phyloP scores from a whole-genome alignment of 2,113 vertebrate species.

The Anseranas semipalmata region DNA sequence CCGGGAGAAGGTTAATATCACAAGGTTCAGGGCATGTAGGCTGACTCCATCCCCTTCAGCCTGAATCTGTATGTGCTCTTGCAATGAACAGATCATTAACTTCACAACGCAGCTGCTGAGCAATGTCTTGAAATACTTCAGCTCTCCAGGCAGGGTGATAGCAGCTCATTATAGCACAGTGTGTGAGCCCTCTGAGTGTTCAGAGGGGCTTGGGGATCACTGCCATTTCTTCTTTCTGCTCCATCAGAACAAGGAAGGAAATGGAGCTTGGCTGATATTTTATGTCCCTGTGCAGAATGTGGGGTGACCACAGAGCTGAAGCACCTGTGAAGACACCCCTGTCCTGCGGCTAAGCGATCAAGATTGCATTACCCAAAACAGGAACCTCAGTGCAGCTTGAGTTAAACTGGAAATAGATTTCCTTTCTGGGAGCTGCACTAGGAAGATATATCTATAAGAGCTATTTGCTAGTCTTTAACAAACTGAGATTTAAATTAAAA shows the following conservation, averaged over 20 bases:
- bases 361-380: not conserved
- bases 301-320: not conserved
- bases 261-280: not conserved
- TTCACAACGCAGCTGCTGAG: conserved; percentile 22
- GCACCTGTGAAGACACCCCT: not conserved
- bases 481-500: not conserved
- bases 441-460: not conserved
- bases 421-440: not conserved
- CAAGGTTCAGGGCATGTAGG: not conserved
- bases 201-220: not conserved
- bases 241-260: conserved; percentile 24
- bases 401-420: not conserved
- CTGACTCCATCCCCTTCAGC: not conserved
- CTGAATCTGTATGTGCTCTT: not conserved
- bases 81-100: conserved; percentile 31
- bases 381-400: not conserved
- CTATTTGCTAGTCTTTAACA: not conserved
- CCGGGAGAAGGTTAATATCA: not conserved
- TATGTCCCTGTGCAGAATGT: not conserved
- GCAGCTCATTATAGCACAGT: conserved; percentile 28
- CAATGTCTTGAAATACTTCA: conserved; percentile 41
- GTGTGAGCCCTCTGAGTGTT: not conserved
- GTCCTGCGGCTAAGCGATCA: not conserved
- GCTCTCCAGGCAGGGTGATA: not conserved
- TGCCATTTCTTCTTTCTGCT: conserved; percentile 9